These are phyloP conservation scores for Neosilurus mollespiculum DNA, from an alignment of 2,797 vertebrate species.

Conservation along the genomic window DNA sequence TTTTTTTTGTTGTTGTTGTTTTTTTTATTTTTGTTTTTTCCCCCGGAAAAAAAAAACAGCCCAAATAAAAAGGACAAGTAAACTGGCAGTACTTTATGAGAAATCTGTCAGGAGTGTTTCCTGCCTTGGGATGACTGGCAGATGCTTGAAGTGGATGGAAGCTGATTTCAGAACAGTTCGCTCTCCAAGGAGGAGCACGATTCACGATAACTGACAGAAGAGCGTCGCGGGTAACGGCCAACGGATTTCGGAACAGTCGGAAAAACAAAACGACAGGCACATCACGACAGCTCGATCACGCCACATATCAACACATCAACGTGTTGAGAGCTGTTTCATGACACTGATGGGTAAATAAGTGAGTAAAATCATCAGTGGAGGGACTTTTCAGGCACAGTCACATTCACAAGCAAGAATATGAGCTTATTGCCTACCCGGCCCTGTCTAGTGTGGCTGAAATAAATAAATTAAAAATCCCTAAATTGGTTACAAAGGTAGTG, in stretches of 20 bases:
- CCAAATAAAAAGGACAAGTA: constrained; percentile 45
- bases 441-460: constrained; percentile 19
- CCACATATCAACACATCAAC: constrained; percentile 25
- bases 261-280: constrained; percentile 21
- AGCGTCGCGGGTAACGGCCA: constrained; percentile 55
- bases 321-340: not conserved
- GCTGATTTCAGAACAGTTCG: constrained; percentile 52
- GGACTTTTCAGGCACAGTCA: constrained; percentile 4
- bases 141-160: constrained; percentile 57
- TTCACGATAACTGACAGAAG: constrained; percentile 17
- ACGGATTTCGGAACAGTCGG: constrained; percentile 49
- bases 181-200: constrained; percentile 23
- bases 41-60: constrained; percentile 58
- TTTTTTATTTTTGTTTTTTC: not conserved
- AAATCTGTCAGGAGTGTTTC: constrained; percentile 64
- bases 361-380: constrained; percentile 18
- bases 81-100: constrained; percentile 45
- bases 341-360: constrained; percentile 29
- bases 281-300: constrained; percentile 34
- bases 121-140: constrained; percentile 59
- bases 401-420: not conserved
- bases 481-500: constrained; percentile 35
- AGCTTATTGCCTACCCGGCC: constrained; percentile 21
- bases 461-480: constrained; percentile 28
- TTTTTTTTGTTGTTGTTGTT: not conserved